Percentiles rank a stretch among this genome's conserved stretches.
Evolutionary conservation across 30 jellyfish, hydroid and myxozoan genomes (phyloP).

Genomic region (Turritopsis rubra): DNA sequence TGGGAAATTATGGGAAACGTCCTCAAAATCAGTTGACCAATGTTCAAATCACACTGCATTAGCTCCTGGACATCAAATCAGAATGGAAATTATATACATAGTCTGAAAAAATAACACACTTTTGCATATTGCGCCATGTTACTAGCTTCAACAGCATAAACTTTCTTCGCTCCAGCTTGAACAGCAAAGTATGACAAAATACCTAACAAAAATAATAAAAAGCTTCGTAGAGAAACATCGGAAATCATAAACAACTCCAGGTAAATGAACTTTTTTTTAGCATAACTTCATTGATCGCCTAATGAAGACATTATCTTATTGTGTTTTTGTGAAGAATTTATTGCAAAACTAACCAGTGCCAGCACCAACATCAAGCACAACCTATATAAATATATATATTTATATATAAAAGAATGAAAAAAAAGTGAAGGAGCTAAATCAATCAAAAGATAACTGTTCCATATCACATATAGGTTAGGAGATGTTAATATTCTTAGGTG

Average conservation of each 20-base stretch:
- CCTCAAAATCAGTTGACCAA: no score
- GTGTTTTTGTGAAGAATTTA: no score
- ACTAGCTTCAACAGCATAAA: constrained; percentile 99
- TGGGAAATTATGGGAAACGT: no score
- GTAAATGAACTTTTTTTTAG: background rate
- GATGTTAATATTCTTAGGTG: no score
- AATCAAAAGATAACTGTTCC: background rate
- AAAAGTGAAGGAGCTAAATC: background rate
- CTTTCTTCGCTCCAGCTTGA: constrained; percentile 98
- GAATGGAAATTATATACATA: no score
- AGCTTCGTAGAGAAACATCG: no score
- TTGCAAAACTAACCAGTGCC: constrained; percentile 99
- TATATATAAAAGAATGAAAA: constrained; percentile 14
- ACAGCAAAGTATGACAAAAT: constrained; percentile 94
- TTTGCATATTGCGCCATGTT: constrained; percentile 96
- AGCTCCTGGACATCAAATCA: no score
- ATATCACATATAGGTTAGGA: background rate
- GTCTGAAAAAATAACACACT: constrained; percentile 30
- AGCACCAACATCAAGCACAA: constrained; percentile 99
- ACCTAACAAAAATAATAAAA: constrained; percentile 60
- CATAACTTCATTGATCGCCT: no score
- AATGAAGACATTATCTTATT: background rate
- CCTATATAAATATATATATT: constrained; percentile 48
- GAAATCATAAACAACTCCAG: no score
- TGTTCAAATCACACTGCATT: no score